Evolutionary conservation across 2,888 invertebrate genomes (phyloP).

Genomic region (Brenthis ino): DNA sequence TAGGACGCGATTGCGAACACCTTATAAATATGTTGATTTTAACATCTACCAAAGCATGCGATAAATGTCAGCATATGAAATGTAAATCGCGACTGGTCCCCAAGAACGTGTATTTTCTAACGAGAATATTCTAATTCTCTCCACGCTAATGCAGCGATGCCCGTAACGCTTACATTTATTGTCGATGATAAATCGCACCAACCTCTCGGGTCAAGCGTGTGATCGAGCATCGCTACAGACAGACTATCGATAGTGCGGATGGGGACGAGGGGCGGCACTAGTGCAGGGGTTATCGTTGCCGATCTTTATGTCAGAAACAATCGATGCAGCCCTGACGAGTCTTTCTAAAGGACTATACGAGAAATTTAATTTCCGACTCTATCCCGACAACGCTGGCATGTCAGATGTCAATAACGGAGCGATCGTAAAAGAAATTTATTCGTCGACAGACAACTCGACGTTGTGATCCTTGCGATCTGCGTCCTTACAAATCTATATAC

Average conservation of each 20-base stretch:
- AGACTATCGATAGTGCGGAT: constrained; percentile 67
- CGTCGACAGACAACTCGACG: constrained; percentile 4
- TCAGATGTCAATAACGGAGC: constrained; percentile 41
- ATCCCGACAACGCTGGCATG: constrained; percentile 37
- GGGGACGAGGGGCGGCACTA: constrained; percentile 58
- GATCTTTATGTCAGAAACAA: constrained; percentile 71
- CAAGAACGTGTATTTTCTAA: constrained; percentile 43
- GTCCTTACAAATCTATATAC: constrained; percentile 8
- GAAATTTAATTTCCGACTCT: constrained; percentile 60
- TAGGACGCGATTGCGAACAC: constrained; percentile 31
- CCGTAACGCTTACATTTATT: constrained; percentile 67
- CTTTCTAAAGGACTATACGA: constrained; percentile 63
- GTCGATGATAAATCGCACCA: constrained; percentile 66
- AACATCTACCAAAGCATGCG: constrained; percentile 35
- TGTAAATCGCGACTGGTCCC: constrained; percentile 38
- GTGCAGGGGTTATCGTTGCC: constrained; percentile 65
- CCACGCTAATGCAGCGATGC: constrained; percentile 58
- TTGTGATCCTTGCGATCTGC: constrained; percentile 17
- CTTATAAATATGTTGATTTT: constrained; percentile 41
- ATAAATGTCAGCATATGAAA: constrained; percentile 39
- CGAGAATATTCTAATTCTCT: constrained; percentile 57
- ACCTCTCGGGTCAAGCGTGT: constrained; percentile 68
- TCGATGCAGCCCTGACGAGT: constrained; percentile 51
- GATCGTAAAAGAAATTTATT: constrained; percentile 39
- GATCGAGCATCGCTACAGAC: constrained; percentile 46